Percentiles rank a stretch among this genome's conserved stretches.
phyloP scores from a whole-genome alignment of 2,888 invertebrate genomes.

The Lasioglossum figueresi region DNA sequence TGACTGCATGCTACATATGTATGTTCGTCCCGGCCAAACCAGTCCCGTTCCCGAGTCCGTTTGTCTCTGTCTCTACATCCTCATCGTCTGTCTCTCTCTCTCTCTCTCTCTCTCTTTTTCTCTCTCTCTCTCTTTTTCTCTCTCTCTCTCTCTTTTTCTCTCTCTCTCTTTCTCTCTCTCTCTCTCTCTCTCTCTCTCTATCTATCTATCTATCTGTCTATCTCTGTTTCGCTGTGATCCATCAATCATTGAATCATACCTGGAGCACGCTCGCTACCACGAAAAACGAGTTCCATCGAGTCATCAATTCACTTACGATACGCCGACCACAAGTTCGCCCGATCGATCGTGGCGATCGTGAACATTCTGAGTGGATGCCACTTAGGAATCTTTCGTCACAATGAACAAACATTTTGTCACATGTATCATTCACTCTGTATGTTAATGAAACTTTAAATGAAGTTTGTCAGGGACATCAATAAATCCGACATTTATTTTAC shows the following conservation, averaged over 20 bases:
- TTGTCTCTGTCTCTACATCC: conserved; percentile 27
- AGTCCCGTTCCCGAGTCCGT: neutral
- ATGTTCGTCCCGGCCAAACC: neutral
- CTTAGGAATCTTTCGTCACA: neutral
- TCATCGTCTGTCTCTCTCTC: conserved; percentile 14
- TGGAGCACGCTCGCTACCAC: neutral
- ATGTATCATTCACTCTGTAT: neutral
- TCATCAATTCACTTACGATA: neutral
- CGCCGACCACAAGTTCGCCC: neutral
- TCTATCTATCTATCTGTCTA: conserved; percentile 23
- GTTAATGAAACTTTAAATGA: neutral
- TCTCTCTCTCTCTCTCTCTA: neutral
- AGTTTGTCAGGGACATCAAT: neutral
- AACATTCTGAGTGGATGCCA: neutral
- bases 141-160: conserved; percentile 38
- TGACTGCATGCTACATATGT: conserved; percentile 28
- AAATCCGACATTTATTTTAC: neutral
- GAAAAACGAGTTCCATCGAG: neutral
- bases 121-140: neutral
- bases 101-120: neutral
- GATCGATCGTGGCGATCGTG: neutral
- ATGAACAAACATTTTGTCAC: neutral
- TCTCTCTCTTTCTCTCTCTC: neutral
- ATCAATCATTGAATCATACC: conserved; percentile 16
- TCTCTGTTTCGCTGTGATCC: conserved; percentile 38